Base-by-base conservation (phyloP, 2,888 invertebrate species). In the Watsonalla binaria region DNA sequence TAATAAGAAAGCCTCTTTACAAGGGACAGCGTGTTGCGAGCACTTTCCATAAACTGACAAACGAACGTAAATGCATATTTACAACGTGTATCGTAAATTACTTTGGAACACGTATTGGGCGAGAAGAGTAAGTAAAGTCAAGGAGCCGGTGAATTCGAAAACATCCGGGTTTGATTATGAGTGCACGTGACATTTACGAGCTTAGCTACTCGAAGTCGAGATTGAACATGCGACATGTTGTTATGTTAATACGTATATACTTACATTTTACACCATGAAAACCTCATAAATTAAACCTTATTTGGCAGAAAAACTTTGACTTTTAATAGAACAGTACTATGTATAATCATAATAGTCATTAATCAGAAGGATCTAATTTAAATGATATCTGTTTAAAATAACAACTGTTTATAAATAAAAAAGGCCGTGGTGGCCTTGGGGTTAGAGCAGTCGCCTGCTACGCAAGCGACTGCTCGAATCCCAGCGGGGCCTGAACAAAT, bases 131-230 rank as follows among this genome's bases (percentile, higher is more conserved):
- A 68, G 59, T 71, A 62, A 74, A 62, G 54, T 62, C 57, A 11
- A 11, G 42, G 42, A 42, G 57, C 65, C 61, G 65, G 63, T 60
- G 54, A 54, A 55, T 54, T 61, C 58, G 56, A 51, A 58, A 34
- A 53, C 56, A 60, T 62, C 59, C 62, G 54, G 59, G 54, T 63
- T 74, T 67, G 69, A 73, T 74, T 70, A 72, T 68, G 62, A 68
- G 63, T 75, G 65, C 68, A 71, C 58, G 68, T 69, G 73, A 72
- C 71, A 66, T 70, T 76, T 72, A 72, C 60, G 61, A 58, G 59
- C 42, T 47, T 34, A 24, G 51, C 56, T 57, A 53, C 60, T 52
- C 53, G 59, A 56, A 54, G 51, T 55, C 53, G 54, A 57, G 54
- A 58, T 45, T 7, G 5, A 47, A n/a, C 33, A 6, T 11, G 6